phyloP scores from a whole-genome alignment of 2,888 invertebrate species.

The Orthosia gothica region DNA sequence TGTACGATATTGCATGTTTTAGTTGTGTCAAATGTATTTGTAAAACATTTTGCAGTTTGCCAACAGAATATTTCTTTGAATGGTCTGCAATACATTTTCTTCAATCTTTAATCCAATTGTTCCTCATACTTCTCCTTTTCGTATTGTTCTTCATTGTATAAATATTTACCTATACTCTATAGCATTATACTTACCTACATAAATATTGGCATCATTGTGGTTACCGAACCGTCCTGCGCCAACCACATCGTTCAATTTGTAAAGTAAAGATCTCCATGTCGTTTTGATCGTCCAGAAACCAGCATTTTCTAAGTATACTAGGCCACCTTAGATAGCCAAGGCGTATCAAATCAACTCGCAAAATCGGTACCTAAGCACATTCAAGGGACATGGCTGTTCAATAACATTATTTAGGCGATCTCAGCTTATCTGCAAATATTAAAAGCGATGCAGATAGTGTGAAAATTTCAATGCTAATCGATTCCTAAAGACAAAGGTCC shows the following conservation, averaged over 20 bases:
- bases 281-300: background rate
- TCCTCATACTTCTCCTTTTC: too few species aligned
- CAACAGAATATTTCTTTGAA: background rate
- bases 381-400: too few species aligned
- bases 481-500: constrained; percentile 1
- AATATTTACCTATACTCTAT: too few species aligned
- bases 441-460: background rate
- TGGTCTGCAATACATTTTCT: background rate
- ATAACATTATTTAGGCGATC: background rate
- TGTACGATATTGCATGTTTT: constrained; percentile 4
- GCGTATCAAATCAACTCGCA: background rate
- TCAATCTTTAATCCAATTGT: too few species aligned
- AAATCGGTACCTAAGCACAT: background rate
- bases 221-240: background rate
- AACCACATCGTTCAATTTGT: background rate
- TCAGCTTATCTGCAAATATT: background rate
- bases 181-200: too few species aligned
- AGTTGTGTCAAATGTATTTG: background rate
- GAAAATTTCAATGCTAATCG: background rate
- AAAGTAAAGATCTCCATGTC: background rate
- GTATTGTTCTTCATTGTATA: background rate
- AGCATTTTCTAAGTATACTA: background rate
- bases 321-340: background rate
- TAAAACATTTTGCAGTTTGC: background rate
- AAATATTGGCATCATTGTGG: background rate